Evolutionary conservation across 2,113 vertebrate genomes (phyloP).

Genomic region (Helogale parvula): DNA sequence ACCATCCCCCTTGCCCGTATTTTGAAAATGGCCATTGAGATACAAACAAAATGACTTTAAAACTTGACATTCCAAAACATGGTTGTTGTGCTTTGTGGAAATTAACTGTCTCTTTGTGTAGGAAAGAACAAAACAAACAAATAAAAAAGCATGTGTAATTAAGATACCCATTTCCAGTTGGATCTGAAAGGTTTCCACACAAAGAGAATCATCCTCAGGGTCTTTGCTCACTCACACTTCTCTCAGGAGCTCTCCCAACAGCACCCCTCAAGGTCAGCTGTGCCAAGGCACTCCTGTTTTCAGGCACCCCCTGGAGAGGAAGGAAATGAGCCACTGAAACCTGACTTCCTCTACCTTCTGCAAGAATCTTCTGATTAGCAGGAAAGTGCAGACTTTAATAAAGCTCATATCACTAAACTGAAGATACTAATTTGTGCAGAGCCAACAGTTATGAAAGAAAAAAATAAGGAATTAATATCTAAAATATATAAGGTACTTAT

Average conservation of each 20-base stretch:
- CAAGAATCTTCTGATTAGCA: neutral
- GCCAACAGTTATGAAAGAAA: neutral
- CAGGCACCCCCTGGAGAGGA: neutral
- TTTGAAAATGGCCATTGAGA: constrained; percentile 68
- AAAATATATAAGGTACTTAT: neutral
- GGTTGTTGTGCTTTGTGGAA: constrained; percentile 38
- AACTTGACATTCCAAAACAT: constrained; percentile 49
- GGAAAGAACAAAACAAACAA: constrained; percentile 48
- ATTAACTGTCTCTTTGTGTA: constrained; percentile 15
- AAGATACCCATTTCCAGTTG: constrained; percentile 34
- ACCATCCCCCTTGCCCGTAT: constrained; percentile 26
- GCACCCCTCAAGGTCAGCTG: neutral
- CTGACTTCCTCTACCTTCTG: neutral
- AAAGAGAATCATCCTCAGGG: neutral
- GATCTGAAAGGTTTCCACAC: constrained; percentile 6
- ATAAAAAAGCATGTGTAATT: constrained; percentile 38
- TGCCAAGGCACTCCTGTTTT: neutral
- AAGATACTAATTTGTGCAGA: constrained; percentile 16
- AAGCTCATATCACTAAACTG: neutral
- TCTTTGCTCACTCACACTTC: neutral
- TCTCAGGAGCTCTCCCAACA: neutral
- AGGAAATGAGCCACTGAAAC: neutral
- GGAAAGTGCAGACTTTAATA: neutral
- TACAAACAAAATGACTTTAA: constrained; percentile 61
- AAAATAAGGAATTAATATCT: neutral